Conservation (phyloP, 1,140 invertebrate species). For the Frieseomelitta varia region DNA sequence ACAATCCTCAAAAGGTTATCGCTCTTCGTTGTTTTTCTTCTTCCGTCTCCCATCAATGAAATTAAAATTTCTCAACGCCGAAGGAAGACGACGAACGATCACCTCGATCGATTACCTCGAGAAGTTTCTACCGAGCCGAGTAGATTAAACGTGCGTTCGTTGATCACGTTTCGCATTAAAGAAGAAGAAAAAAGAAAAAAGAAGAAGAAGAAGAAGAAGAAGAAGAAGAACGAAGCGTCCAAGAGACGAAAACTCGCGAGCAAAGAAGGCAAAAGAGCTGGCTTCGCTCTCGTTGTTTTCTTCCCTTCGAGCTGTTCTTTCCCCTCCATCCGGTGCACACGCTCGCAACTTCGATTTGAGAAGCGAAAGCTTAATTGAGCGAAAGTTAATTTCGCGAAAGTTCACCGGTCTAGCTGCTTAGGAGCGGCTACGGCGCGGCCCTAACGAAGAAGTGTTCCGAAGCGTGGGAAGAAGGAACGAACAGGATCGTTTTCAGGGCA, state of each 20-base stretch:
- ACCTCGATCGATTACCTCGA: conserved; percentile 62
- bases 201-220: too few species aligned
- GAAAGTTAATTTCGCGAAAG: conserved; percentile 74
- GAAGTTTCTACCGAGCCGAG: conserved; percentile 54
- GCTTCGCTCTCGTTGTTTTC: conserved; percentile 26
- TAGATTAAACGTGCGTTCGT: conserved; percentile 61
- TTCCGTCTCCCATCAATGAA: background rate
- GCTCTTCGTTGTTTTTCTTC: background rate
- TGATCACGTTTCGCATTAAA: conserved; percentile 47
- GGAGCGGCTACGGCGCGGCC: background rate
- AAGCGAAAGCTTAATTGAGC: conserved; percentile 68
- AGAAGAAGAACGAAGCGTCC: conserved; percentile 6
- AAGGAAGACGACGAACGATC: conserved; percentile 32
- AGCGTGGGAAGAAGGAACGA: conserved; percentile 1
- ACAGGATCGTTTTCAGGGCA: conserved; percentile 19
- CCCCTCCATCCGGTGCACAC: conserved; percentile 20
- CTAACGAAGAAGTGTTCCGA: background rate
- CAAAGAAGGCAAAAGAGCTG: background rate
- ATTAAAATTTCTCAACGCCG: background rate
- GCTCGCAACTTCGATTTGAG: conserved; percentile 63
- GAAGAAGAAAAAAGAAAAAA: background rate
- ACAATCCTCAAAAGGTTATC: background rate
- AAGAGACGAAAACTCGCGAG: background rate
- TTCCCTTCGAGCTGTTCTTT: conserved; percentile 8
- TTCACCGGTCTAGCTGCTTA: conserved; percentile 49